Conservation (phyloP, 1,140 invertebrate species). For the Spodoptera frugiperda region DNA sequence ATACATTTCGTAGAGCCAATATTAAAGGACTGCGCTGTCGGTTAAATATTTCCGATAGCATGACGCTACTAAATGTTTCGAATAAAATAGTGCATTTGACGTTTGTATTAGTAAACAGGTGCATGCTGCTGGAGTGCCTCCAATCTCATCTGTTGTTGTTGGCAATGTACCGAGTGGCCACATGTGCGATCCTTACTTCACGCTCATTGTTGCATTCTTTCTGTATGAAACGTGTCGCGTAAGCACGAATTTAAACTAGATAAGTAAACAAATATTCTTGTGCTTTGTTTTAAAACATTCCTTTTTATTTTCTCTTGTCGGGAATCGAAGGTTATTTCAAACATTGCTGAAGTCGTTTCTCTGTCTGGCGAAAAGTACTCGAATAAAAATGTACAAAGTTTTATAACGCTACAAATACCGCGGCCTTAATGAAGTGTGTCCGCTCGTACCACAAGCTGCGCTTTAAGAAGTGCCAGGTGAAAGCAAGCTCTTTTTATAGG, state of each 20-base stretch:
- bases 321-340: conserved; percentile 33
- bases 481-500: conserved; percentile 67
- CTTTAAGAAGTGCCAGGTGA: conserved; percentile 65
- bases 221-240: conserved; percentile 75
- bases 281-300: conserved; percentile 28
- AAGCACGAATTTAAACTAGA: conserved; percentile 70
- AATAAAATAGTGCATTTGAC: conserved; percentile 11
- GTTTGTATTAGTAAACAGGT: conserved; percentile 55
- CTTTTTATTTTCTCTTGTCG: conserved; percentile 15
- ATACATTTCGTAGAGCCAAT: conserved; percentile 26
- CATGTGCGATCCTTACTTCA: conserved; percentile 78
- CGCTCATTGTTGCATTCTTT: conserved; percentile 74
- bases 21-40: conserved; percentile 29
- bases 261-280: conserved; percentile 31
- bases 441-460: conserved; percentile 50
- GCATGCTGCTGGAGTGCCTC: conserved; percentile 65
- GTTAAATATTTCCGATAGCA: conserved; percentile 25
- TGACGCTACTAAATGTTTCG: not conserved
- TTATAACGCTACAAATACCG: conserved; percentile 54
- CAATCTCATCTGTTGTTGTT: conserved; percentile 73
- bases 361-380: conserved; percentile 44
- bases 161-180: conserved; percentile 68
- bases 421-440: conserved; percentile 69
- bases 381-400: conserved; percentile 52
- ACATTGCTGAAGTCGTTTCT: conserved; percentile 37